phyloP scores from a whole-genome alignment of 2,797 vertebrate species.

The Chelmon rostratus region DNA sequence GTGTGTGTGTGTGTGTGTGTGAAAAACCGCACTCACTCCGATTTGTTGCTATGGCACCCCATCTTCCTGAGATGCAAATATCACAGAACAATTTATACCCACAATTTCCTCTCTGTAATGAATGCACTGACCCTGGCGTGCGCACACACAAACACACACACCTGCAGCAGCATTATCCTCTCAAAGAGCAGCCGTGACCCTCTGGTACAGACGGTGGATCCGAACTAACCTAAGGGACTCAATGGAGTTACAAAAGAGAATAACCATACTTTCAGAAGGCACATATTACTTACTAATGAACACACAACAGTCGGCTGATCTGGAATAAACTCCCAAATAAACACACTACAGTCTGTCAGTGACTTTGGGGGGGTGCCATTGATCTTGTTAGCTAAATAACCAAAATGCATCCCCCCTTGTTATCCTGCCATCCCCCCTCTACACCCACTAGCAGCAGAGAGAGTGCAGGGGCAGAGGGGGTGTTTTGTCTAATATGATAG shows the following conservation, averaged over 20 bases:
- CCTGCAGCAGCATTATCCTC: slow-evolving; percentile 8
- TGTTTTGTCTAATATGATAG: background rate
- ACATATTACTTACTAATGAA: background rate
- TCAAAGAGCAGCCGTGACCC: slow-evolving; percentile 11
- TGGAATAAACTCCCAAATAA: slow-evolving; percentile 1
- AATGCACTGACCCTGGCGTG: slow-evolving; percentile 40
- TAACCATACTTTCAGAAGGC: background rate
- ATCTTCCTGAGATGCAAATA: slow-evolving; percentile 74
- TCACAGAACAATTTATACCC: slow-evolving; percentile 74
- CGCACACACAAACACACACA: slow-evolving; percentile 15
- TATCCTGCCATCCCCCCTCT: background rate
- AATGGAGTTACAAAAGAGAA: slow-evolving; percentile 37
- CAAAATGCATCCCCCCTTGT: too few species aligned
- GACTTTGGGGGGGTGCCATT: background rate
- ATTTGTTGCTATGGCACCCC: slow-evolving; percentile 79
- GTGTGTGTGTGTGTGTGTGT: slow-evolving; percentile 6
- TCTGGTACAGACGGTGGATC: slow-evolving; percentile 17
- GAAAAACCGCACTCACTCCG: slow-evolving; percentile 50
- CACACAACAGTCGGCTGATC: background rate
- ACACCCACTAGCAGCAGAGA: background rate
- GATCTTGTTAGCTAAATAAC: background rate
- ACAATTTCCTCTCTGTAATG: slow-evolving; percentile 75
- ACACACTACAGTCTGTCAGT: background rate
- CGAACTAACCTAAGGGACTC: slow-evolving; percentile 20
- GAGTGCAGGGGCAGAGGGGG: background rate